Evolutionary conservation across 2,888 invertebrate genomes (phyloP).

Genomic region (Augiades crinisus): DNA sequence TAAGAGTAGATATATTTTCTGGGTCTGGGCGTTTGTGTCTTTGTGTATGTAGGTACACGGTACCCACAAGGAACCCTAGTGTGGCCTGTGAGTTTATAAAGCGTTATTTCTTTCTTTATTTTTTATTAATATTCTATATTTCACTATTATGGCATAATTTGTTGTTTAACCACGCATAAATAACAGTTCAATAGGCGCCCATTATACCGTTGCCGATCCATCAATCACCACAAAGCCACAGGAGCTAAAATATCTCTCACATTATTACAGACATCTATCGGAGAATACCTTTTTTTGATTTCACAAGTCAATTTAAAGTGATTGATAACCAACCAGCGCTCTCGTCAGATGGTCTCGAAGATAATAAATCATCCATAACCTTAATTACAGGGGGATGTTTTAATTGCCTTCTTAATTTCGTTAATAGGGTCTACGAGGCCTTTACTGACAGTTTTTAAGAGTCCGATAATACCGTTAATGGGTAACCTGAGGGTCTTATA

Average conservation of each 20-base stretch:
- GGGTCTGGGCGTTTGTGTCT: no score
- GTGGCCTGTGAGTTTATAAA: no score
- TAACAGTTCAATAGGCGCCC: conserved; percentile 16
- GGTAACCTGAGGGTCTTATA: conserved; percentile 14
- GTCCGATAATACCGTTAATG: conserved; percentile 11
- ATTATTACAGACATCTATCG: conserved; percentile 32
- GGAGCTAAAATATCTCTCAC: conserved; percentile 29
- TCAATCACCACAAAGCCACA: conserved; percentile 38
- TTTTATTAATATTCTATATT: no score
- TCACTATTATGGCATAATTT: no score
- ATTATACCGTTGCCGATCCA: conserved; percentile 37
- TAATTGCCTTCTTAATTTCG: conserved; percentile 41
- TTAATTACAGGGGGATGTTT: conserved; percentile 39
- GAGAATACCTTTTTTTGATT: conserved; percentile 27
- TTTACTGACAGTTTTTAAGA: conserved; percentile 8
- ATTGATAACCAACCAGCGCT: conserved; percentile 39
- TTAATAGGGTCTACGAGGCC: conserved; percentile 28
- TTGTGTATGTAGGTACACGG: no score
- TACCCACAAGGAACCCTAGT: no score
- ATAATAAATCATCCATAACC: conserved; percentile 22
- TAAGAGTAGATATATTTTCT: no score
- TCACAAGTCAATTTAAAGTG: conserved; percentile 53
- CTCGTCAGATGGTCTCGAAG: conserved; percentile 8
- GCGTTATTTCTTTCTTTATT: no score
- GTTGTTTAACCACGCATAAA: neutral